These are phyloP conservation scores for Geodia barretti DNA, from an alignment of 37 sponge, comb jelly and placozoan species.

Conservation along the genomic window DNA sequence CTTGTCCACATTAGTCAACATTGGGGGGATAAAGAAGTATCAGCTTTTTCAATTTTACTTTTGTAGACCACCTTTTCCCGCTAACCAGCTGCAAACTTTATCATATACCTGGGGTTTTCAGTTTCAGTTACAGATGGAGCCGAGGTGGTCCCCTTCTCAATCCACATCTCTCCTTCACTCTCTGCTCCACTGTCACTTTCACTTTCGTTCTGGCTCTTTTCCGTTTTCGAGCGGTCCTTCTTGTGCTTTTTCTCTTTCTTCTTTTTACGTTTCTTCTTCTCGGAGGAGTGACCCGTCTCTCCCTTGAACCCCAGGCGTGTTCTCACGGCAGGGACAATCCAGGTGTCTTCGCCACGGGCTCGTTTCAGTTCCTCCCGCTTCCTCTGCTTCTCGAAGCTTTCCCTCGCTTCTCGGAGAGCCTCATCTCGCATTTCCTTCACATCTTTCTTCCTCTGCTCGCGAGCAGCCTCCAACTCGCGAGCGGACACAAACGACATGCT, in stretches of 20 bases:
- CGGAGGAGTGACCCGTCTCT: neutral
- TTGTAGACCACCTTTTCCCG: no score
- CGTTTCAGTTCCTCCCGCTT: constrained; percentile 27
- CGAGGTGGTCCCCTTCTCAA: constrained; percentile 20
- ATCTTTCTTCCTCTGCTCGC: constrained; percentile 33
- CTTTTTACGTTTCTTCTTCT: constrained; percentile 10
- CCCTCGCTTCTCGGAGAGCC: constrained; percentile 44
- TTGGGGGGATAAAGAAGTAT: no score
- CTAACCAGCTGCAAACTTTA: no score
- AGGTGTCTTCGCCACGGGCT: constrained; percentile 49
- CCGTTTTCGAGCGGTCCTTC: neutral
- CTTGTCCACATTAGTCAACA: no score
- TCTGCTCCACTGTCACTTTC: neutral
- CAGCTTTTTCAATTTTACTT: no score
- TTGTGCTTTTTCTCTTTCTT: constrained; percentile 45
- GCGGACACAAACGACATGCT: constrained; percentile 40
- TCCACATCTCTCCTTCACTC: constrained; percentile 34
- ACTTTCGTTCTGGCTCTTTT: neutral
- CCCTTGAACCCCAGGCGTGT: constrained; percentile 2
- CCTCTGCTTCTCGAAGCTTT: constrained; percentile 33
- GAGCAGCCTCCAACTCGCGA: constrained; percentile 31
- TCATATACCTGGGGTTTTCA: neutral
- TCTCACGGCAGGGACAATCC: constrained; percentile 42
- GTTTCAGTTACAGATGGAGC: neutral
- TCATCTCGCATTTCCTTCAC: constrained; percentile 5